Conservation (phyloP, 2,797 vertebrate genomes). For the Molossus molossus region DNA sequence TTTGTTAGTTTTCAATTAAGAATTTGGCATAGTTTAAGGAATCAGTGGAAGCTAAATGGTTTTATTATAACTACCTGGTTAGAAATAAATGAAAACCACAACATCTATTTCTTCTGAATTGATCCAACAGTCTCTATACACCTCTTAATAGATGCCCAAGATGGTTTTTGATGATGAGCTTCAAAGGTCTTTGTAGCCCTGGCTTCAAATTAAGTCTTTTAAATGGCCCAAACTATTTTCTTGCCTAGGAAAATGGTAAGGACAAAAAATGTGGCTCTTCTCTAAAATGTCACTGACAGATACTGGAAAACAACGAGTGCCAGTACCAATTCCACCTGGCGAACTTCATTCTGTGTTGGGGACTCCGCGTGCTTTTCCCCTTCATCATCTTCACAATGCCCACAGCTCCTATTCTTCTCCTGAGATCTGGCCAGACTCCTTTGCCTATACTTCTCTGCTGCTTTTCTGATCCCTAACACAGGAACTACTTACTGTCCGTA, state of each 20-base stretch:
- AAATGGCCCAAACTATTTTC: neutral
- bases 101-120: constrained; percentile 3
- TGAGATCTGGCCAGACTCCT: neutral
- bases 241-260: constrained; percentile 9
- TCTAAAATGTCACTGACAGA: constrained; percentile 37
- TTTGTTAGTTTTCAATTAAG: constrained; percentile 70
- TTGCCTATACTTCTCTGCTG: neutral
- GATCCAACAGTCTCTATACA: neutral
- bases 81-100: constrained; percentile 63
- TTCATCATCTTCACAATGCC: neutral
- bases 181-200: neutral
- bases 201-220: neutral
- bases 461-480: constrained; percentile 67
- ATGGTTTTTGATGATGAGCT: neutral
- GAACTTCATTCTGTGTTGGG: neutral
- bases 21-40: constrained; percentile 54
- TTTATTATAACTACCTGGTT: constrained; percentile 68
- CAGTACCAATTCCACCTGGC: neutral
- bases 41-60: neutral
- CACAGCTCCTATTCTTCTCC: constrained; percentile 28
- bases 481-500: constrained; percentile 55
- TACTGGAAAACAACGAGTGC: constrained; percentile 42
- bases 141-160: neutral
- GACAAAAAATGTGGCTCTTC: neutral
- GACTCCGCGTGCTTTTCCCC: neutral